Conservation (phyloP, 2,888 invertebrate genomes). For the Drosophila antonietae region DNA sequence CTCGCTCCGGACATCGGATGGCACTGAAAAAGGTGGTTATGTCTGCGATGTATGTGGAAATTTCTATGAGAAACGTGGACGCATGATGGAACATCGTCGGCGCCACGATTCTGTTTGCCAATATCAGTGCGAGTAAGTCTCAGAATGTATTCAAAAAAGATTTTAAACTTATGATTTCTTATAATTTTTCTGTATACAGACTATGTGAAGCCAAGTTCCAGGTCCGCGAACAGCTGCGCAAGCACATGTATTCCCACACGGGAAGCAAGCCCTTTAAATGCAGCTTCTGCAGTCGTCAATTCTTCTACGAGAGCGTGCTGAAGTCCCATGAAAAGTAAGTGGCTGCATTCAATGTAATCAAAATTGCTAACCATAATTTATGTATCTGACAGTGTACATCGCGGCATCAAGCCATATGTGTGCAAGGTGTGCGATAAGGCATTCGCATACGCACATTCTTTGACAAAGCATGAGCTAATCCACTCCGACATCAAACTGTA, state of each 20-base stretch:
- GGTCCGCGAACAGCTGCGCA: slow-evolving; percentile 80
- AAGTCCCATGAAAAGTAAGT: slow-evolving; percentile 82
- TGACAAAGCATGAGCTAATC: slow-evolving; percentile 82
- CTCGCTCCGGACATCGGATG: slow-evolving; percentile 61
- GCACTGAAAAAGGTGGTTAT: slow-evolving; percentile 66
- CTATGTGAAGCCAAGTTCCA: slow-evolving; percentile 80
- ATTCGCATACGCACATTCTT: slow-evolving; percentile 81
- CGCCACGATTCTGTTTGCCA: slow-evolving; percentile 76
- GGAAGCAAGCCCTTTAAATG: slow-evolving; percentile 82
- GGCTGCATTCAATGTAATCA: background rate
- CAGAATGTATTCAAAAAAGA: background rate
- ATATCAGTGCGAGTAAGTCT: slow-evolving; percentile 82
- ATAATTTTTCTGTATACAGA: slow-evolving; percentile 47
- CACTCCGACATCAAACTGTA: slow-evolving; percentile 82
- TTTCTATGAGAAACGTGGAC: slow-evolving; percentile 80
- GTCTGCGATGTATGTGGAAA: slow-evolving; percentile 83
- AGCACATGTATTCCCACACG: slow-evolving; percentile 82
- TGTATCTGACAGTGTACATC: slow-evolving; percentile 66
- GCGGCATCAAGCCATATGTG: slow-evolving; percentile 81
- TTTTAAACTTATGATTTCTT: background rate
- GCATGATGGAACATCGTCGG: slow-evolving; percentile 82
- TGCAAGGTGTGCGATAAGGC: slow-evolving; percentile 80
- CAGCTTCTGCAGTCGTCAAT: slow-evolving; percentile 79
- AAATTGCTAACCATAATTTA: background rate
- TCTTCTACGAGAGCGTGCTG: slow-evolving; percentile 82